Conservation (phyloP, 2,113 vertebrate genomes). For the Pachypanchax playfairii region DNA sequence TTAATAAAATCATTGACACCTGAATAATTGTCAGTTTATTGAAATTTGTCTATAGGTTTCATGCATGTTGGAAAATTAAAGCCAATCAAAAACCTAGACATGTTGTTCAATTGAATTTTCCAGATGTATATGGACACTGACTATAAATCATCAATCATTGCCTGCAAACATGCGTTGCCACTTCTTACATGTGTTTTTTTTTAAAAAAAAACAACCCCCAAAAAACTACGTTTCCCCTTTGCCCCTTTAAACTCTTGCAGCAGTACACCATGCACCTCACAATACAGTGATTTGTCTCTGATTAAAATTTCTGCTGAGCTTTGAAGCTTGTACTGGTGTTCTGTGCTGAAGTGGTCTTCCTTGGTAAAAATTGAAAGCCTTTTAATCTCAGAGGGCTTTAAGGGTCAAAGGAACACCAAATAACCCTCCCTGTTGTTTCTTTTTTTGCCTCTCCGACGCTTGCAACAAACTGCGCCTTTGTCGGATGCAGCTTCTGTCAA, state of each 20-base stretch:
- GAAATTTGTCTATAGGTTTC: slow-evolving; percentile 58
- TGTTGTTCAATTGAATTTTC: slow-evolving; percentile 22
- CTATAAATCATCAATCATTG: slow-evolving; percentile 1
- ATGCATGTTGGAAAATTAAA: too few relatives aligned
- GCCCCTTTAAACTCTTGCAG: slow-evolving; percentile 30
- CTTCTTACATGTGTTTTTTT: slow-evolving; percentile 29
- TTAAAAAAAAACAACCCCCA: too few relatives aligned
- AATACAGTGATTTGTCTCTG: slow-evolving; percentile 77
- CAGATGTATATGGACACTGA: slow-evolving; percentile 30
- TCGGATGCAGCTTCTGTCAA: slow-evolving; percentile 74
- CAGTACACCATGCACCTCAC: slow-evolving; percentile 44
- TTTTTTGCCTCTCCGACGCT: slow-evolving; percentile 58
- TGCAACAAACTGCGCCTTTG: slow-evolving; percentile 83
- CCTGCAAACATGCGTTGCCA: slow-evolving; percentile 1
- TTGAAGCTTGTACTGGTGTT: slow-evolving; percentile 69
- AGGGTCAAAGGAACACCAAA: slow-evolving; percentile 81
- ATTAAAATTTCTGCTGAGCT: slow-evolving; percentile 81
- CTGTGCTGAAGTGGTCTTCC: slow-evolving; percentile 75
- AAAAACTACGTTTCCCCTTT: slow-evolving; percentile 50
- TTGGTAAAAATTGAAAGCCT: slow-evolving; percentile 77
- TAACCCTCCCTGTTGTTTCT: slow-evolving; percentile 76
- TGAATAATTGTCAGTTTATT: too few relatives aligned
- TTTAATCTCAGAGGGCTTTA: slow-evolving; percentile 79
- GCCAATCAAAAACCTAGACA: too few relatives aligned
- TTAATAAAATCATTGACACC: too few relatives aligned